A percentile compares a stretch with the other conserved stretches of the same genome.
Evolutionary conservation across 2,113 vertebrate species (phyloP).

Genomic region (Delphinus delphis): DNA sequence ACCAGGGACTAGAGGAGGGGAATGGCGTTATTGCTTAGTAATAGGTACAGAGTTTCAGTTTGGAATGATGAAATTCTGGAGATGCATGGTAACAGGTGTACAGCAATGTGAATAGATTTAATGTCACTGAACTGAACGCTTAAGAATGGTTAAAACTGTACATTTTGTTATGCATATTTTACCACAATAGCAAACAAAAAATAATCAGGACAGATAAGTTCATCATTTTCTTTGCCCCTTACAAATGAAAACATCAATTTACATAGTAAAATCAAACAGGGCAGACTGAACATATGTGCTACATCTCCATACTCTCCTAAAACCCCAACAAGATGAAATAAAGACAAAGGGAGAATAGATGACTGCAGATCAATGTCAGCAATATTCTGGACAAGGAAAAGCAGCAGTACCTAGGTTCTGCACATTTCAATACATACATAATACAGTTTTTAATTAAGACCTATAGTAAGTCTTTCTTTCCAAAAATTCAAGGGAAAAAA

Average conservation of each 20-base stretch:
- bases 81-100: not conserved
- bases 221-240: conserved; percentile 17
- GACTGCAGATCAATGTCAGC: not conserved
- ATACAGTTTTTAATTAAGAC: conserved; percentile 25
- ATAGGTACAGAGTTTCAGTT: not conserved
- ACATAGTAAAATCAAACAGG: not conserved
- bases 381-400: conserved; percentile 31
- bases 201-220: not conserved
- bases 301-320: not conserved
- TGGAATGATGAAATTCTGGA: not conserved
- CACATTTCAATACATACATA: not conserved
- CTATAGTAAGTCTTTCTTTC: not conserved
- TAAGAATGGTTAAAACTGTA: not conserved
- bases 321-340: conserved; percentile 42
- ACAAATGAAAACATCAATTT: conserved; percentile 22
- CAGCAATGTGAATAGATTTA: not conserved
- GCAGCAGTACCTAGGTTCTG: not conserved
- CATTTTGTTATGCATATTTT: not conserved
- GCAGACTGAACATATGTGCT: not conserved
- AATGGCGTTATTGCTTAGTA: not conserved
- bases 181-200: not conserved
- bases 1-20: not conserved
- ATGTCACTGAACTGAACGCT: not conserved
- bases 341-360: not conserved
- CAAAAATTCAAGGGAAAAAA: conserved; percentile 26